These are phyloP conservation scores for Amblyjoppa proteus DNA, from an alignment of 2,888 invertebrate genomes.

Conservation along the genomic window DNA sequence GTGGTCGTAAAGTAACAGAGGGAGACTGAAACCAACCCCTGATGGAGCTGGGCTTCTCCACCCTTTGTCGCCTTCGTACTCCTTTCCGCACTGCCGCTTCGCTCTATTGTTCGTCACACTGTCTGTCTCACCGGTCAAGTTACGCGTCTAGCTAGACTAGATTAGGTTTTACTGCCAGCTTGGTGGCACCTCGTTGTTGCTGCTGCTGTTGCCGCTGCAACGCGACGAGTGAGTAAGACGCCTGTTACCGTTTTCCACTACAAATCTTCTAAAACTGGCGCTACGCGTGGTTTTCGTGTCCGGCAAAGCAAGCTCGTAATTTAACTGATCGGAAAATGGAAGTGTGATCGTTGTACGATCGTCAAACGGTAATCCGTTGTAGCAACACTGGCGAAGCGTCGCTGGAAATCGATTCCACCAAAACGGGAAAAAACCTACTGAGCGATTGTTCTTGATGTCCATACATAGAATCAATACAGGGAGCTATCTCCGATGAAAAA, in stretches of 20 bases:
- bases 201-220: conserved; percentile 33
- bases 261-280: conserved; percentile 5
- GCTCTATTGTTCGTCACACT: conserved; percentile 73
- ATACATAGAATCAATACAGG: too few relatives aligned
- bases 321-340: background rate
- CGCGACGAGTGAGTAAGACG: conserved; percentile 24
- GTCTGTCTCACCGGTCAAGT: conserved; percentile 68
- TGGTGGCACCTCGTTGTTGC: conserved; percentile 52
- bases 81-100: conserved; percentile 59
- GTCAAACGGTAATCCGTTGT: background rate
- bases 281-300: background rate
- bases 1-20: conserved; percentile 69
- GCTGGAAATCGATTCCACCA: too few relatives aligned
- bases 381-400: too few relatives aligned
- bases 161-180: conserved; percentile 74
- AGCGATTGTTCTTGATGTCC: too few relatives aligned
- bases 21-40: conserved; percentile 37
- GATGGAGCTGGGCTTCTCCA: conserved; percentile 28
- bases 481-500: background rate
- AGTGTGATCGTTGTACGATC: background rate
- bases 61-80: conserved; percentile 24
- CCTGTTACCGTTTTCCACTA: background rate
- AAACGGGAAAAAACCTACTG: too few relatives aligned
- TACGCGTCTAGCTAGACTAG: conserved; percentile 72
- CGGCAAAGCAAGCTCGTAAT: background rate